These are phyloP conservation scores for Notodonta dromedarius DNA, from an alignment of 2,888 invertebrate species.

Conservation along the genomic window DNA sequence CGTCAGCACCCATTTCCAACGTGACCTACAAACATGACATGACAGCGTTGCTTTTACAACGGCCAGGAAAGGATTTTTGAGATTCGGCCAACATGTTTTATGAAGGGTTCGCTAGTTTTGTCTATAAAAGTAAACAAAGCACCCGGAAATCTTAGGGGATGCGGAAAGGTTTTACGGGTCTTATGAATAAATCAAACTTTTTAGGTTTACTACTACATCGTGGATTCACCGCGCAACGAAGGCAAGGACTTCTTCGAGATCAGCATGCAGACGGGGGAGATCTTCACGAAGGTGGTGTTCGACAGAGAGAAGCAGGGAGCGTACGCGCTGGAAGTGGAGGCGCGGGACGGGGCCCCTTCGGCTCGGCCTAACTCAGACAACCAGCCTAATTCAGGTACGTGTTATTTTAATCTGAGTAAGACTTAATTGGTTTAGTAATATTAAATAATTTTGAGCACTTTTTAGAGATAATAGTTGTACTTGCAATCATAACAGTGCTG, in stretches of 20 bases:
- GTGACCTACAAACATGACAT: constrained; percentile 21
- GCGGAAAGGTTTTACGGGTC: constrained; percentile 43
- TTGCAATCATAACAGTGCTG: too few species aligned
- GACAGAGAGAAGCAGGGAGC: constrained; percentile 99
- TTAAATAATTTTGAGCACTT: too few species aligned
- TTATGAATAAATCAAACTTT: constrained; percentile 52
- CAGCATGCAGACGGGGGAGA: constrained; percentile 97
- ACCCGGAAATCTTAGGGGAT: constrained; percentile 44
- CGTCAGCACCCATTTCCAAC: constrained; percentile 17
- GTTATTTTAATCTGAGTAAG: too few species aligned
- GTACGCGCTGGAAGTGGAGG: constrained; percentile 98
- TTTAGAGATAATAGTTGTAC: too few species aligned
- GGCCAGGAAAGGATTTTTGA: constrained; percentile 24
- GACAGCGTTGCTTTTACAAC: constrained; percentile 30
- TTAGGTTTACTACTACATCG: constrained; percentile 97
- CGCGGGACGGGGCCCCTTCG: constrained; percentile 98
- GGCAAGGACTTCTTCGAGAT: constrained; percentile 98
- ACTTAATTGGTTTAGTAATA: too few species aligned
- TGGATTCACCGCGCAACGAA: constrained; percentile 95
- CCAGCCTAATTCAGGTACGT: constrained; percentile 96
- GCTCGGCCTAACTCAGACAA: constrained; percentile 96
- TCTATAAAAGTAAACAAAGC: constrained; percentile 49
- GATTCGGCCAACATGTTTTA: constrained; percentile 33
- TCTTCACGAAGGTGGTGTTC: constrained; percentile 97
- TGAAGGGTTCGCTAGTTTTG: constrained; percentile 33